Base-by-base conservation (phyloP, 2,888 invertebrate genomes). In the Polyommatus icarus region DNA sequence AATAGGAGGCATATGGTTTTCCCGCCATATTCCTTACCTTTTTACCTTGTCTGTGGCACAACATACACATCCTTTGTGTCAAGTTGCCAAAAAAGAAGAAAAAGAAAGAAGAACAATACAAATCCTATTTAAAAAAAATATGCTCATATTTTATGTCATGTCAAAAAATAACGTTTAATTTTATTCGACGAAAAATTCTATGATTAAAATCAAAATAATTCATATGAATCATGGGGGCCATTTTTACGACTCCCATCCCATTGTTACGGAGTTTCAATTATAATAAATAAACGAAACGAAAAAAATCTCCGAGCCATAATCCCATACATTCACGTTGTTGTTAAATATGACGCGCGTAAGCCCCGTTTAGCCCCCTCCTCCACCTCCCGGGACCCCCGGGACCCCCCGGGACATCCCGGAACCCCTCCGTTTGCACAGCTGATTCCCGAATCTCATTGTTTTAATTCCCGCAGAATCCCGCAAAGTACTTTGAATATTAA, bases 391-490 rank as follows among this genome's bases (percentile, higher is more conserved):
- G 18, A 8, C 20, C 8, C n/a, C 20, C 57, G 2, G 20, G 7
- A 10, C 2, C 61, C 1, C 71, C 36, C n/a, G 32, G 36, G 24
- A 73, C 18, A 77, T 72, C 29, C 54, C 59, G 59, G 24, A 72
- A 24, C 24, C 24, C 24, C 24, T 61, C 24, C 61, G 73, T 73
- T 73, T 46, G 72, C 77, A 77, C 79, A 80, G 78, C 79, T 76
- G 67, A 78, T 79, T 76, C 73, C 79, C 61, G 72, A 61, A 54
- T 73, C 76, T 76, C 79, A 78, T 81, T 78, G 80, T 79, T 80
- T 78, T 80, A 79, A 81, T 81, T 81, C 79, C 73, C 78, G 77
- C 78, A 79, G 77, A 78, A 79, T 78, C 73, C 77, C 77, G 77
- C 76, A 71, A 79, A 81, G 75, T 79, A 77, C 72, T 81, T 79